Evolutionary conservation across 2,797 vertebrate species (phyloP).

Genomic region (Sparus aurata): DNA sequence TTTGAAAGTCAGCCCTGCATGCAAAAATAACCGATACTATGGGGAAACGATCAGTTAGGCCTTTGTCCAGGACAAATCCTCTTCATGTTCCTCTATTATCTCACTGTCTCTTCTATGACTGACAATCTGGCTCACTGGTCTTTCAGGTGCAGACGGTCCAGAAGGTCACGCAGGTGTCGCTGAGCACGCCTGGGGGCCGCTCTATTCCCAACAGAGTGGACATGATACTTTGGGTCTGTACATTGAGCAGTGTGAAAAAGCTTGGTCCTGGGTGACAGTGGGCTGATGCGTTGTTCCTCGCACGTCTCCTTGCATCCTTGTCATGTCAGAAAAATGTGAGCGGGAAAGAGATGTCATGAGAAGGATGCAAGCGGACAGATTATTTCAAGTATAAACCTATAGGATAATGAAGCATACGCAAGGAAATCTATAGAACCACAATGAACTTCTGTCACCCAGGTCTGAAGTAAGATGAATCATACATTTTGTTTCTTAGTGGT

Average conservation of each 20-base stretch:
- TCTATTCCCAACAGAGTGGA: constrained; percentile 79
- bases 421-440: neutral
- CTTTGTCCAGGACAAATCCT: neutral
- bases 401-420: neutral
- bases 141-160: constrained; percentile 77
- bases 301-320: constrained; percentile 32
- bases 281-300: constrained; percentile 2
- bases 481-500: constrained; percentile 13
- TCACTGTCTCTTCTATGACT: constrained; percentile 28
- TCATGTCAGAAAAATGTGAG: constrained; percentile 10
- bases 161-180: constrained; percentile 68
- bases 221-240: constrained; percentile 79
- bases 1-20: constrained; percentile 16
- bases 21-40: neutral
- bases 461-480: constrained; percentile 38
- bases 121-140: constrained; percentile 64
- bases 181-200: constrained; percentile 79
- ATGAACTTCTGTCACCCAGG: constrained; percentile 55
- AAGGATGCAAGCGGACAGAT: constrained; percentile 29
- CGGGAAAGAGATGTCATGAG: constrained; percentile 2
- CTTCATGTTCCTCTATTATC: neutral
- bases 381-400: neutral
- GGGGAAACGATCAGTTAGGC: neutral
- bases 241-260: constrained; percentile 45
- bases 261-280: constrained; percentile 66